Base-by-base conservation (phyloP, 2,113 vertebrate genomes). In the Megaptera novaeangliae region DNA sequence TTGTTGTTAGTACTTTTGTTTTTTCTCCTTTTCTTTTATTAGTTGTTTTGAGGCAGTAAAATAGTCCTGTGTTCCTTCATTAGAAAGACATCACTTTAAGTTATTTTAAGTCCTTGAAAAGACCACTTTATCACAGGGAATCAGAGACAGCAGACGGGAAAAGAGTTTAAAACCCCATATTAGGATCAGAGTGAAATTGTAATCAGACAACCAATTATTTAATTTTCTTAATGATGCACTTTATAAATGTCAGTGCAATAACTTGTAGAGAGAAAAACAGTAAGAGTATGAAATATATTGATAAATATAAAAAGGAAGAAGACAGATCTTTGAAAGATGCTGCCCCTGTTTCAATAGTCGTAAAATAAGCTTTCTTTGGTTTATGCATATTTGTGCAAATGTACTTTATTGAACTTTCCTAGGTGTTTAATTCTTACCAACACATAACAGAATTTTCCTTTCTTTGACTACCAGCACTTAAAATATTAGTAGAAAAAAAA, bases 191-290 rank as follows among this genome's bases (percentile, higher is more conserved):
- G 74, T 95, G 49, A 81, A 93, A 95, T 34, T 92, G 25, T 97
- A 96, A 95, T 98, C 97, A 97, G 95, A 94, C 59, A 96, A 89
- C 86, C 61, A 95, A 75, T 97, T 98, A 97, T 85, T 97, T 90
- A 92, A 88, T 97, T 97, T 97, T 96, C 90, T 94, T 90, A 90
- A 97, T 1, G 29, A 94, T 95, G 68, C 27, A 71, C 92, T 97
- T 97, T 84, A 94, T 96, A 96, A 95, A 97, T 96, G 87, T 95
- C 92, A 97, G 0, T 77, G 57, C 71, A 94, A 84, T 93, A 96
- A 97, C 68, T 71, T 92, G 36, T 80, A 85, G 63, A 75, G 55
- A 80, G 57, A 94, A 84, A 94, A 96, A 77, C 74, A 46, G 63
- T 61, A 78, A 83, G 69, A 80, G 86, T 55, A 39, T 81, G 36